Base-by-base conservation (phyloP, 2,797 vertebrate species). In the Acanthornis magna region DNA sequence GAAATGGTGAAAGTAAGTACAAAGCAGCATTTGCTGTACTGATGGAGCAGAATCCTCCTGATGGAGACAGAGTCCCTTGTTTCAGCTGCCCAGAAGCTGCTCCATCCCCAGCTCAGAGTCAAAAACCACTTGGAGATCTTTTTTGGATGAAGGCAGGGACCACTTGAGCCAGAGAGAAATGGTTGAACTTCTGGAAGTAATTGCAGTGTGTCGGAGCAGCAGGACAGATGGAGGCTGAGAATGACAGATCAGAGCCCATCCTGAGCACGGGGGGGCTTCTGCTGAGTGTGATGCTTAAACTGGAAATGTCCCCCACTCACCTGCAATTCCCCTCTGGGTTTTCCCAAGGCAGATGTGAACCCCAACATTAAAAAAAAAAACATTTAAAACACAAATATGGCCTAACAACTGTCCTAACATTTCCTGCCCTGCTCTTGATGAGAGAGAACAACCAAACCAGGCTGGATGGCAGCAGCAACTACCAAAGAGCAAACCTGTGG, bases 141-240 rank as follows among this genome's bases (percentile, higher is more conserved):
- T 86, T 61, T 29, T 2, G 3, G 32, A 36, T 65, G 17, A 79
- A 85, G 40, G 8, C 1, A 4, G 1, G 51, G 58, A 9, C 27
- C 4, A 3, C n/a, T 43, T 13, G 5, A 73, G 55, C 25, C 32
- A 38, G 51, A 30, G 78, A n/a, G 70, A 53, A 66, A 45, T 3
- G 16, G 36, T 48, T 74, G 68, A 88, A 57, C 27, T 80, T 21
- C 84, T 73, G 77, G 68, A 42, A 75, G 38, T 32, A 36, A 53
- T 10, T 34, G 72, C 72, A 72, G 51, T 5, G 5, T 16, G 1
- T 13, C 1, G 1, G 85, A 85, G 74, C 66, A 80, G 47, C 63
- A 51, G 84, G 84, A 38, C 63, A 80, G 84, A 19, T 26, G 93
- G 80, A 86, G 76, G n/a, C 79, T 58, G 48, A 86, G 86, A 68